Conservation (phyloP, 1,140 invertebrate genomes). For the Drosophila navojoa region DNA sequence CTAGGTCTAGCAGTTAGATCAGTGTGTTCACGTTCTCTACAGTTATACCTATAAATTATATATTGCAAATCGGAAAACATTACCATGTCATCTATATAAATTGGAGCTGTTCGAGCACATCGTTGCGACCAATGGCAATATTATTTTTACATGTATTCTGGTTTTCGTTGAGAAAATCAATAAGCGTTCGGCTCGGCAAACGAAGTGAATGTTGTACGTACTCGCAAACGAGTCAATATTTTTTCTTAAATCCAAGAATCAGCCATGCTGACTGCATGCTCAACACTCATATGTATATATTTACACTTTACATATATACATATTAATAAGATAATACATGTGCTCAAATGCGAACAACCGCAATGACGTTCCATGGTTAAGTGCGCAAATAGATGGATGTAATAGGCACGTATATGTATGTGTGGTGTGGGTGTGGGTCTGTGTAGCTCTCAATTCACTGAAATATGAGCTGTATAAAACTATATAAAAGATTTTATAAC, state of each 20-base stretch:
- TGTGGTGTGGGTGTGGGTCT: conserved; percentile 8
- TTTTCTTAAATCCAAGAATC: conserved; percentile 20
- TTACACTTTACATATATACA: conserved; percentile 20
- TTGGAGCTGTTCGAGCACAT: too few relatives aligned
- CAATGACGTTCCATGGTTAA: conserved; percentile 16
- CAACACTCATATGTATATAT: not conserved
- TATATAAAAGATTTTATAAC: not conserved
- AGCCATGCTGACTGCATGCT: conserved; percentile 4
- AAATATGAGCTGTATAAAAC: not conserved
- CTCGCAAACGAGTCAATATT: conserved; percentile 5
- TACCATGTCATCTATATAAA: not conserved
- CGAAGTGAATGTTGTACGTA: not conserved
- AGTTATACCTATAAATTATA: too few relatives aligned
- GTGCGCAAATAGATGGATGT: conserved; percentile 3
- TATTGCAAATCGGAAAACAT: too few relatives aligned
- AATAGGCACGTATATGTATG: conserved; percentile 5
- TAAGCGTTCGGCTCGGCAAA: conserved; percentile 31
- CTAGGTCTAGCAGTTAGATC: too few relatives aligned
- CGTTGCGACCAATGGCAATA: not conserved
- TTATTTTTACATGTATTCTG: conserved; percentile 12
- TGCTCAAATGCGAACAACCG: conserved; percentile 6
- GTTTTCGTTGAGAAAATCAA: conserved; percentile 44
- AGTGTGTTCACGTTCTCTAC: too few relatives aligned
- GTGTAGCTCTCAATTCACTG: not conserved
- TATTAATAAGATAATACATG: conserved; percentile 25